Base-by-base conservation (phyloP, 2,888 invertebrate genomes). In the Choristoneura rosaceana region DNA sequence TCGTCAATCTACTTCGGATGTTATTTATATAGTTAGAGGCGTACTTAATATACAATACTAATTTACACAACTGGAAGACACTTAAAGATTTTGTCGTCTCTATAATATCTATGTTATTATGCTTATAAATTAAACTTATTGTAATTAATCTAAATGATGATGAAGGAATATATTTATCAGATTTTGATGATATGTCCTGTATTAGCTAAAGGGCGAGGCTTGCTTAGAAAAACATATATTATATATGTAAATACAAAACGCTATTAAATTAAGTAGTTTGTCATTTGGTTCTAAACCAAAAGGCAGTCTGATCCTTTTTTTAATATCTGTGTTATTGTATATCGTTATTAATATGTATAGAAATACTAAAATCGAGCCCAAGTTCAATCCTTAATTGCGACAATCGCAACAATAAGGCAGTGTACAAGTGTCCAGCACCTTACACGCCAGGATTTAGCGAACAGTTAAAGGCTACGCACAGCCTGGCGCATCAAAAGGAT, bases 61-160 rank as follows among this genome's bases (percentile, higher is more conserved):
- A 76, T 74, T 79, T 82, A 86, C 82, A 84, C 78, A 73, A 79
- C 81, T 88, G 91, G 91, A 91, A 90, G 91, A 91, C 91, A 79
- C 84, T 81, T 78, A 47, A 73, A 75, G 88, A 91, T 88, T 88
- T 88, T 89, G 89, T 87, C 86, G 90, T 82, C 86, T 83, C 59
- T 70, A 61, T 74, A 76, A 60, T 70, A 74, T 65, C 63, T 71
- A 75, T 77, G 74, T 67, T 84, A 85, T 86, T 87, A 86, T 85
- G 84, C 81, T 76, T 78, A 84, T 81, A 76, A 73, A 71, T 76
- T 74, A 75, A 75, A 80, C 70, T 75, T 77, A 78, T 73, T 77
- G n/a, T 76, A 79, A 66, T 64, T 60, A 41, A 64, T 14, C 33
- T 68, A 66, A 38, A 62, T 71, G 17, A 62, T 71, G 17, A 55